phyloP scores from a whole-genome alignment of 2,113 vertebrate genomes.

The Climacteris rufus region DNA sequence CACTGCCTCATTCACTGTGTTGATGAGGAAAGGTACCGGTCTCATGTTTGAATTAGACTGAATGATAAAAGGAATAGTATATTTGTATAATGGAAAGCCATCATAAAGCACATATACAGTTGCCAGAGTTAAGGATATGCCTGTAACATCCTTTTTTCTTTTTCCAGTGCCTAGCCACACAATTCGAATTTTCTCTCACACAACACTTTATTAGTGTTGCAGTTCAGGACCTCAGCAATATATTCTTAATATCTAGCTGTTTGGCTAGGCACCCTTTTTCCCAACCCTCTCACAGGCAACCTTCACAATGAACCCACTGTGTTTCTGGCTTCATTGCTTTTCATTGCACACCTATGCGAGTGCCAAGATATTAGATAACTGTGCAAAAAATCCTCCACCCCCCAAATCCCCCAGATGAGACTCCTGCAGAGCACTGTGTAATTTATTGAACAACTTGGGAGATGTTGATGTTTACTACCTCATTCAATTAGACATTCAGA shows the following conservation, averaged over 20 bases:
- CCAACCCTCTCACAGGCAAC: not conserved
- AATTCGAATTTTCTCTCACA: not conserved
- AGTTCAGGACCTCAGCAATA: not conserved
- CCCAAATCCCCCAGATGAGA: not conserved
- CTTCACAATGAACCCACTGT: conserved; percentile 44
- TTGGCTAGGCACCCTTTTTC: not conserved
- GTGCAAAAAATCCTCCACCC: not conserved
- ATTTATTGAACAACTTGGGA: conserved; percentile 11
- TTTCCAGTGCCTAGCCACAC: not conserved
- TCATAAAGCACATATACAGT: not conserved
- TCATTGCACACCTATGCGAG: not conserved
- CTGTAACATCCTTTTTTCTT: not conserved
- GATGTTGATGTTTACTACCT: conserved; percentile 44
- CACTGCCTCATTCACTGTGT: not conserved
- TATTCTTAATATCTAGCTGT: not conserved
- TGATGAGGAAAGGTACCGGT: not conserved
- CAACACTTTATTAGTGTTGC: not conserved
- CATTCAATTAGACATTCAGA: not conserved
- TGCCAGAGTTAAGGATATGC: not conserved
- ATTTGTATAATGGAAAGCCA: not conserved
- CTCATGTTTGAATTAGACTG: not conserved
- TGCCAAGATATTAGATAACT: conserved; percentile 11
- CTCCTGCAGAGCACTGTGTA: not conserved
- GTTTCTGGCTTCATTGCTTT: conserved; percentile 1
- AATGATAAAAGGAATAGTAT: conserved; percentile 6